Evolutionary conservation across 2,113 vertebrate genomes (phyloP), one percentile per base, ranked within the genome.

Genomic region (Spermophilus dauricus): DNA sequence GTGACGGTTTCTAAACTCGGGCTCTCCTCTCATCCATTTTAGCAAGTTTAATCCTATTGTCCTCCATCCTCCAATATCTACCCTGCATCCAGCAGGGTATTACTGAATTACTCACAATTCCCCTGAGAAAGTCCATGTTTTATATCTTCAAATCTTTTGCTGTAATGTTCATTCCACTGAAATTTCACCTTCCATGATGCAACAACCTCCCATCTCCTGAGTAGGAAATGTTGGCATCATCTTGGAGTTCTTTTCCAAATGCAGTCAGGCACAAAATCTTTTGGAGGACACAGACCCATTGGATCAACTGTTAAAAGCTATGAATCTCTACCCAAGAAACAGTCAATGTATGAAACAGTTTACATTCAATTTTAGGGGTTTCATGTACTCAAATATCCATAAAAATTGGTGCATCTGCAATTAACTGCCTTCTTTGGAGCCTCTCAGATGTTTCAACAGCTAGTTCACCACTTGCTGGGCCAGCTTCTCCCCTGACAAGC

Each of bases 131-230:
- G 32, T 12, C 14, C 81, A 65, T n/a, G 20, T 65, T 77, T 91
- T 72, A 70, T 78, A 80, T 81, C 92, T 95, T 94, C 65, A 86
- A 17, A 61, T 65, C 58, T 94, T 84, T 11, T 83, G 22, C 8
- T 90, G 16, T 53, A 61, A 67, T 26, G 6, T 86, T 69, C 69
- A 56, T 83, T 92, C 51, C 0, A 7, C 30, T 91, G 89, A 93
- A 96, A 97, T 63, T 94, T 83, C 80, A 93, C 34, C 45, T 88
- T 78, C 76, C 61, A 34, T 20, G 28, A 91, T 65, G 45, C 42
- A 86, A 73, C 45, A 32, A 69, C 0, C 2, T 51, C 16, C 75
- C 34, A 26, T 6, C 56, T 69, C 39, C 83, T 34, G 28, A 92
- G 20, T 83, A 86, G 67, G 84, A 96, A 91, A 83, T 58, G 28